These are phyloP conservation scores for Aplochiton taeniatus DNA, from an alignment of 2,797 vertebrate genomes.

Conservation along the genomic window DNA sequence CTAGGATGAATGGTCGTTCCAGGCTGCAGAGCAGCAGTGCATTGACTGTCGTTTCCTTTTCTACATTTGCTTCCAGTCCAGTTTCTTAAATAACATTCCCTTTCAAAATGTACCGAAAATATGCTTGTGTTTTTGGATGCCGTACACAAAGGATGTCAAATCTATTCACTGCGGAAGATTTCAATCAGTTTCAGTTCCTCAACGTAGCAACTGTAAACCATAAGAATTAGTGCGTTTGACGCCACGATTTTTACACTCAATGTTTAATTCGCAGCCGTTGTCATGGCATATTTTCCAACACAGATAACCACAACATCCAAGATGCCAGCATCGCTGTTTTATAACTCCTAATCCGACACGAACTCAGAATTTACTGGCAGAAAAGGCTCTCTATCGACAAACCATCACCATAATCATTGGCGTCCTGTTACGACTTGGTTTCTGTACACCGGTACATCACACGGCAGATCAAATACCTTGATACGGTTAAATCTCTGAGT, in stretches of 20 bases:
- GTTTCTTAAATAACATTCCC: too few relatives aligned
- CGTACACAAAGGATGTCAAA: too few relatives aligned
- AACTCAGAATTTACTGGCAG: constrained; percentile 25
- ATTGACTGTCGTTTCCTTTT: too few relatives aligned
- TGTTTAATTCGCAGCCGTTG: background rate
- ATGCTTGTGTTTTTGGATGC: too few relatives aligned
- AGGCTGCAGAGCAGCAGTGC: too few relatives aligned
- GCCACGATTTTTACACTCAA: constrained; percentile 5
- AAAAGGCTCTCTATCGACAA: background rate
- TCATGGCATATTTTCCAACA: constrained; percentile 2
- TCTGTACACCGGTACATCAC: background rate
- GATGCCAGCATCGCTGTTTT: constrained; percentile 34
- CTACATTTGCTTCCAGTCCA: too few relatives aligned
- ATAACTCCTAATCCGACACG: constrained; percentile 34
- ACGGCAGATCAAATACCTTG: constrained; percentile 16
- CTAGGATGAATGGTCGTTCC: too few relatives aligned
- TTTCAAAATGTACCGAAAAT: too few relatives aligned
- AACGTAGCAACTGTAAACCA: background rate
- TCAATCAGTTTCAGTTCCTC: background rate
- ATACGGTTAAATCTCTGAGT: background rate
- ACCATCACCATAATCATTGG: background rate
- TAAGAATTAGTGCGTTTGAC: too few relatives aligned
- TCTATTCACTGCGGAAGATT: background rate
- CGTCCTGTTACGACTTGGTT: background rate
- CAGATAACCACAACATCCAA: constrained; percentile 13